Evolutionary conservation across 2,888 invertebrate species (phyloP), one percentile per base, ranked within the genome.

Genomic region (Mythimna pallens): DNA sequence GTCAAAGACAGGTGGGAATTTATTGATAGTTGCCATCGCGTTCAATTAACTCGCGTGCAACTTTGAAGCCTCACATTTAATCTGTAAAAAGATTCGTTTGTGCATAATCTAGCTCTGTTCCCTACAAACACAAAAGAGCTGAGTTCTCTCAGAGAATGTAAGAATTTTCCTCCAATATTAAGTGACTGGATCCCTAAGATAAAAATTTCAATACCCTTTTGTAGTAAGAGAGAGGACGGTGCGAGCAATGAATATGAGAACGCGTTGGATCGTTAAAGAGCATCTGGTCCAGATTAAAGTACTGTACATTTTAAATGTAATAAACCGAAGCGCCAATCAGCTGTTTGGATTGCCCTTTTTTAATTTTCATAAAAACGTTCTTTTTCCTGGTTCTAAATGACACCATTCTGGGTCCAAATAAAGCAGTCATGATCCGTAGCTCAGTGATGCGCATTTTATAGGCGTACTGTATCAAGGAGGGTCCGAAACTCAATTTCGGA

Each of bases 191-290:
- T 82, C 70, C 68, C 68, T 47, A 79, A 83, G 85, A 89, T 89
- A 86, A 87, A 89, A 89, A 82, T 86, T 89, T 89, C 88, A 89
- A 88, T 89, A 86, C 76, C 67, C 82, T 78, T 87, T 86, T 88
- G 87, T 78, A 81, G 73, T 80, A 78, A 70, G 50, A 69, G 36
- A 68, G 74, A 71, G 82, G 68, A 77, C 55, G 75, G 71, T 67
- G 77, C 82, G 73, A 77, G 81, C 90, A 86, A 91, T 91, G 92
- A 92, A 93, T 92, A 91, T 84, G 88, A 88, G 89, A 92, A 83
- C 88, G 86, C 68, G 85, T 70, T 72, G 82, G 87, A 82, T 89
- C 90, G 89, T 92, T 89, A 89, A 89, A 88, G 76, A 85, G 82
- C 86, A 86, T 84, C 79, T 80, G 80, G 62, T 82, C 77, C 82